Percentiles rank a stretch among this genome's conserved stretches.
phyloP scores from a whole-genome alignment of 1,140 invertebrate species.

The Halotydeus destructor region DNA sequence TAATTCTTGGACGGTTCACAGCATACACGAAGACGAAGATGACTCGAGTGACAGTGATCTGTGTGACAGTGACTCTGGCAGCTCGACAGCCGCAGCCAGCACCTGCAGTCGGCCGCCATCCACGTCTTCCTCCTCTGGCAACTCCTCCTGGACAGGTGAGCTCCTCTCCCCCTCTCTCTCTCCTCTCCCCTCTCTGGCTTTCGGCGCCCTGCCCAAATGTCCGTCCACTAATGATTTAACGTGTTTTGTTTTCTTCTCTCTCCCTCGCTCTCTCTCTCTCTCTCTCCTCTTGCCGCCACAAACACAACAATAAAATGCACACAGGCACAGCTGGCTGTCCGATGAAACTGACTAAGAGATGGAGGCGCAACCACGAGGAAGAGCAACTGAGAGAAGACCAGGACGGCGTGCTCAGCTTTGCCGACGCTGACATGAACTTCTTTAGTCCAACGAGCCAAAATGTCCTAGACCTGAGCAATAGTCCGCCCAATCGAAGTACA shows the following conservation, averaged over 20 bases:
- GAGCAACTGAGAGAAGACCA: conserved; percentile 14
- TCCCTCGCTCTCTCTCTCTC: not conserved
- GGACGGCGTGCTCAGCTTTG: conserved; percentile 1
- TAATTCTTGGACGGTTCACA: not conserved
- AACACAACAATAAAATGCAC: too few species aligned
- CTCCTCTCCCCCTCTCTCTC: too few species aligned
- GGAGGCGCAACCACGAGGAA: conserved; percentile 18
- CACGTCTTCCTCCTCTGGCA: conserved; percentile 11
- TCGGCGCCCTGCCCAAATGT: not conserved
- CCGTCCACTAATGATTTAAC: not conserved
- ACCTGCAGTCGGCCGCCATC: conserved; percentile 8
- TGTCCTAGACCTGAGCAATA: conserved; percentile 6
- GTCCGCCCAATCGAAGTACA: conserved; percentile 5
- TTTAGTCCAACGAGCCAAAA: not conserved
- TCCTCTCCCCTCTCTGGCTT: too few species aligned
- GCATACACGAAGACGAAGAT: conserved; percentile 9
- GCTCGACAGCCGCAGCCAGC: conserved; percentile 9
- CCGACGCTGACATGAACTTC: conserved; percentile 1
- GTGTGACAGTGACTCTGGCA: conserved; percentile 9
- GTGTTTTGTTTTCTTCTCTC: not conserved
- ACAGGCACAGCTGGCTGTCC: too few species aligned
- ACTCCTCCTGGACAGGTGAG: conserved; percentile 4
- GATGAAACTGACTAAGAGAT: conserved; percentile 18
- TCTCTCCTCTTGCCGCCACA: not conserved
- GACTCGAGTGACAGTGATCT: conserved; percentile 11